Percentiles rank a stretch among this genome's conserved stretches.
phyloP scores from a whole-genome alignment of 1,140 invertebrate genomes.

The Dufourea novaeangliae region DNA sequence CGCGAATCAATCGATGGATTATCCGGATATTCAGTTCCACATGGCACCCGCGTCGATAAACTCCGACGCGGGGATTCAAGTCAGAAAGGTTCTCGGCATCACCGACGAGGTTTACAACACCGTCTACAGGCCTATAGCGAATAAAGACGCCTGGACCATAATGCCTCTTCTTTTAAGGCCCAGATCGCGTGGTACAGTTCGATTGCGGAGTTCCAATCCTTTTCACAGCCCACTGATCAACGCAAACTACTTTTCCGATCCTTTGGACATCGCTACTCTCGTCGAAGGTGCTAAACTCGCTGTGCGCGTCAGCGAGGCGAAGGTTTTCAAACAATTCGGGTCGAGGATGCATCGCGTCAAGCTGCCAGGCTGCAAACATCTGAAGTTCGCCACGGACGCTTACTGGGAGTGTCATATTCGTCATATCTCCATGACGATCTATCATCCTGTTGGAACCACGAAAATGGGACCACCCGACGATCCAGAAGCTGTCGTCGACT shows the following conservation, averaged over 20 bases:
- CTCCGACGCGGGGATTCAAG: slow-evolving; percentile 88
- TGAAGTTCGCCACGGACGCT: slow-evolving; percentile 87
- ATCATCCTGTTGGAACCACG: slow-evolving; percentile 90
- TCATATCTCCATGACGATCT: slow-evolving; percentile 93
- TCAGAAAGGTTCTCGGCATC: slow-evolving; percentile 90
- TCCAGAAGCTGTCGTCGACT: slow-evolving; percentile 90
- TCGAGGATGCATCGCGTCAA: slow-evolving; percentile 88
- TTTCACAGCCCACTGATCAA: slow-evolving; percentile 92
- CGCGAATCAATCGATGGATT: slow-evolving; percentile 87
- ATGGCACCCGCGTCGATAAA: slow-evolving; percentile 93
- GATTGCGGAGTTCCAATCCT: slow-evolving; percentile 89
- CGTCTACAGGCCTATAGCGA: slow-evolving; percentile 89
- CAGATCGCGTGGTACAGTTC: slow-evolving; percentile 89
- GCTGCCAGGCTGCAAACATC: slow-evolving; percentile 89
- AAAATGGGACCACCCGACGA: slow-evolving; percentile 93
- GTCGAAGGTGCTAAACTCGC: slow-evolving; percentile 92
- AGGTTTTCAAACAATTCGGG: slow-evolving; percentile 91
- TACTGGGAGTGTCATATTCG: slow-evolving; percentile 94
- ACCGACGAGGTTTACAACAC: slow-evolving; percentile 91
- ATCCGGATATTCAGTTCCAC: slow-evolving; percentile 93
- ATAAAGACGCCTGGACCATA: slow-evolving; percentile 91
- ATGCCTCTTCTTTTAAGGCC: slow-evolving; percentile 91
- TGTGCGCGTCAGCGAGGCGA: slow-evolving; percentile 86
- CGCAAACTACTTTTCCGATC: slow-evolving; percentile 93
- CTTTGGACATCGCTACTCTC: slow-evolving; percentile 88